Evolutionary conservation across 2,113 vertebrate species (phyloP).

Genomic region (Lagopus leucura): DNA sequence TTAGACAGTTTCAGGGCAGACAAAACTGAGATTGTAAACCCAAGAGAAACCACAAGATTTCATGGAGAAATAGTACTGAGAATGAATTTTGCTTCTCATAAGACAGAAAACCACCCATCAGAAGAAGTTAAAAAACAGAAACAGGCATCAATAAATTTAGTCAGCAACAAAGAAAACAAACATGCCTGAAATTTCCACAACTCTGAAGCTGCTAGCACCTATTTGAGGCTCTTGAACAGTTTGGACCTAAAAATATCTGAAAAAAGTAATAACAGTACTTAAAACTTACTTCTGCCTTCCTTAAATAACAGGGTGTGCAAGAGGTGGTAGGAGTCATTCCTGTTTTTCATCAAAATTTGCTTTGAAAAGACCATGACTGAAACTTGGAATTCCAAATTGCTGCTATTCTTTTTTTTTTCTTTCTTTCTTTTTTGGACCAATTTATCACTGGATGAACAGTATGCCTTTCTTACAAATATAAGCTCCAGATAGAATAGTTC

Average conservation of each 20-base stretch:
- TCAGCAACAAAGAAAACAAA: neutral
- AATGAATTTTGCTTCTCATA: no score
- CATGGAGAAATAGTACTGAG: neutral
- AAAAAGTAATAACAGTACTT: neutral
- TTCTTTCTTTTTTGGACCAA: neutral
- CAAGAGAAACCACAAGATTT: neutral
- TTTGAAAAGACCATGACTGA: neutral
- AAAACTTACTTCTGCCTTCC: neutral
- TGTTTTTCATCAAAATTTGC: neutral
- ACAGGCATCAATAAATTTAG: neutral
- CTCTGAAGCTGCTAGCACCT: neutral
- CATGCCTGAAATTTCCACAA: neutral
- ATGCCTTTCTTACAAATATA: neutral
- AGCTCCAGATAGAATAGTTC: neutral
- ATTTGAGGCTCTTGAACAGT: neutral
- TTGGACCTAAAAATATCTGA: neutral
- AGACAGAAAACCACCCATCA: neutral
- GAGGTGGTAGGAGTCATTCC: neutral
- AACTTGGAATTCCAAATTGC: neutral
- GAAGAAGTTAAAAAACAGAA: neutral
- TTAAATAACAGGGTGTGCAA: neutral
- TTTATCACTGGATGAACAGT: neutral
- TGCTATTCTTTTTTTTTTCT: neutral
- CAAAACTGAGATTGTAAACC: neutral
- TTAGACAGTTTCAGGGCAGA: neutral